Evolutionary conservation across 2,113 vertebrate genomes (phyloP).

Genomic region (Clinocottus analis): DNA sequence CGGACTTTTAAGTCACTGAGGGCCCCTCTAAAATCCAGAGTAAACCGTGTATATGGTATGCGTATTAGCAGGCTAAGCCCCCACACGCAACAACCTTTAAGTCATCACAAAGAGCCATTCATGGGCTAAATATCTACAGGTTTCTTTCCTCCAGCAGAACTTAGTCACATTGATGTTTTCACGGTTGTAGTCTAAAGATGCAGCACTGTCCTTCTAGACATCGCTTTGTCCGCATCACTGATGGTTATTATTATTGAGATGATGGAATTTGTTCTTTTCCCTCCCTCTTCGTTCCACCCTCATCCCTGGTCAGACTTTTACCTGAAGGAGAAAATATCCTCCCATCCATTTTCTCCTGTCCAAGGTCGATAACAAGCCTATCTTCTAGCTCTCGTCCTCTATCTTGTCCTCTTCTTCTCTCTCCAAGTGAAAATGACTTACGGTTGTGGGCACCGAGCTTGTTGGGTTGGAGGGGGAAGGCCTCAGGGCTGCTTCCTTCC

Average conservation of each 20-base stretch:
- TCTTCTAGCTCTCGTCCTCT: background rate
- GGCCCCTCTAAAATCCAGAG: constrained; percentile 43
- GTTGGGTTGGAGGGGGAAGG: constrained; percentile 44
- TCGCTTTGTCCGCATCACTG: background rate
- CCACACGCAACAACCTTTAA: constrained; percentile 8
- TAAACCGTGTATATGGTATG: constrained; percentile 56
- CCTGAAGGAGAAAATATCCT: background rate
- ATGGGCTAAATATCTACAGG: constrained; percentile 48
- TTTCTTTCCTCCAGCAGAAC: constrained; percentile 29
- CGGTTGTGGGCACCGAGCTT: constrained; percentile 52
- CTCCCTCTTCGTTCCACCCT: background rate
- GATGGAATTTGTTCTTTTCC: background rate
- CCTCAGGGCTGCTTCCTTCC: constrained; percentile 44
- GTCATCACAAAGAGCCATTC: constrained; percentile 69
- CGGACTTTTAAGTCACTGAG: constrained; percentile 1
- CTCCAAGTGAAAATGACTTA: constrained; percentile 58
- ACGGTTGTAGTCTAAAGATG: constrained; percentile 10
- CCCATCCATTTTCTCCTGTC: background rate
- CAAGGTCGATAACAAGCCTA: background rate
- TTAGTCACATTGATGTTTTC: constrained; percentile 11
- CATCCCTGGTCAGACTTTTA: background rate
- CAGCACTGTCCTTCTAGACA: background rate
- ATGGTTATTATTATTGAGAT: background rate
- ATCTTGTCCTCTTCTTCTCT: constrained; percentile 3
- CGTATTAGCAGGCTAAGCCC: constrained; percentile 58